Evolutionary conservation across 2,113 vertebrate genomes (phyloP), one percentile per base, ranked within the genome.

Genomic region (Colius striatus): DNA sequence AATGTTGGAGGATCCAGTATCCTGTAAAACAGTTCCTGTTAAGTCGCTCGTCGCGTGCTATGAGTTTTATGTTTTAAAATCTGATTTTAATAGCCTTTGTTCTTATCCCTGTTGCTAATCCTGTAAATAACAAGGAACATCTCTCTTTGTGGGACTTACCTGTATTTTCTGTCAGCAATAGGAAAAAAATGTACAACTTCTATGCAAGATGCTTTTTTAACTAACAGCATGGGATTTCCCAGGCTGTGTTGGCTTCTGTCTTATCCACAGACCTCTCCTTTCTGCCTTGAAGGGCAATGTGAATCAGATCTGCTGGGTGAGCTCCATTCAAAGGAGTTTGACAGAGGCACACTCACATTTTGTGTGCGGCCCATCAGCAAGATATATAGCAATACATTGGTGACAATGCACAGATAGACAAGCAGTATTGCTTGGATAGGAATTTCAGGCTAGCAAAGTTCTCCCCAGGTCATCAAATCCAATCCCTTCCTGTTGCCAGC

Each of bases 21-120:
- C 25, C 88, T 73, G 38, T 76, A 55, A 87, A 94, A 73, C 6
- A 50, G 70, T 38, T 1, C 14, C 26, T 16, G 1, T 62, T 68
- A 61, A 75, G 36, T 51, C 0, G 0, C 30, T 54, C 47, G 13
- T 13, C 54, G n/a, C 58, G 9, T 50, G 54, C 74, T 57, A 30
- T 45, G 54, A 6, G 58, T 76, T 53, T 58, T 14, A 41, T 23
- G 22, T 26, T 92, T 87, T 66, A 43, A 90, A 87, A 76, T 27
- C 14, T 68, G 8, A 41, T 82, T 89, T 84, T 65, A 77, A 43
- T 6, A 47, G 41, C 32, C 7, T 54, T 34, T 25, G 10, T 76
- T 93, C 54, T 86, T 73, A 55, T 47, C 20, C 21, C 27, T 57
- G 8, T 43, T 86, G n/a, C 25, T 62, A 65, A 70, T 83, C 66